Base-by-base conservation (phyloP, 2,888 invertebrate species). In the Conistra vaccinii region DNA sequence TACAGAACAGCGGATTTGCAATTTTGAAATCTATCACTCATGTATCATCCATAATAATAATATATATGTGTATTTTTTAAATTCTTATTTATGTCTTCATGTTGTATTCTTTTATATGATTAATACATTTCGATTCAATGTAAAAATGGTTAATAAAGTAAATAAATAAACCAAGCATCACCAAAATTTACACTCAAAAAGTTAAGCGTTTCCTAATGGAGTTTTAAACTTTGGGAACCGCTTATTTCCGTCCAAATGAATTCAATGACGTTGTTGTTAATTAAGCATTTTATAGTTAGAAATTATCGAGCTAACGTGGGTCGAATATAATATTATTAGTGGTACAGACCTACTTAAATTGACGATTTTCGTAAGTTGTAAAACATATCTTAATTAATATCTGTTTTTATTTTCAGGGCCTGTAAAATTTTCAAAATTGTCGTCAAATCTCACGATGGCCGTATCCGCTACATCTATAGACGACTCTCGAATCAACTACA, bases 391-490 rank as follows among this genome's bases (percentile, higher is more conserved):
- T 3, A 53, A 35, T 23, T 53, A 1, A 10, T 23, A n/a, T 53
- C 1, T 26, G 5, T n/a, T 14, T 55, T 12, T 29, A 7, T 57
- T 23, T 89, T 20, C 73, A 93, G 92, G 90, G 89, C 51, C 65
- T 12, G 51, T 81, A 0, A 75, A 84, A 20, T 90, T 91, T 20
- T 63, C 84, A 6, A 91, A 85, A 78, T 62, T 61, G 2, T 88
- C 90, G 0, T 73, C 83, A 14, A 73, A 73, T 0, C 53, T 69
- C 17, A 83, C 75, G 5, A 84, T 92, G 7, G 69, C 83, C 0
- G 83, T 89, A 10, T 90, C 90, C 0, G 65, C 61, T n/a, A 73
- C 87, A 3, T 53, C 69, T 1, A 74, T 87, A 23, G 70, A 85
- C 7, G 29, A 73, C 6, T 32, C 65, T 60, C 61, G 14, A 3